Evolutionary conservation across 2,113 vertebrate genomes (phyloP).

Genomic region (Tympanuchus pallidicinctus): DNA sequence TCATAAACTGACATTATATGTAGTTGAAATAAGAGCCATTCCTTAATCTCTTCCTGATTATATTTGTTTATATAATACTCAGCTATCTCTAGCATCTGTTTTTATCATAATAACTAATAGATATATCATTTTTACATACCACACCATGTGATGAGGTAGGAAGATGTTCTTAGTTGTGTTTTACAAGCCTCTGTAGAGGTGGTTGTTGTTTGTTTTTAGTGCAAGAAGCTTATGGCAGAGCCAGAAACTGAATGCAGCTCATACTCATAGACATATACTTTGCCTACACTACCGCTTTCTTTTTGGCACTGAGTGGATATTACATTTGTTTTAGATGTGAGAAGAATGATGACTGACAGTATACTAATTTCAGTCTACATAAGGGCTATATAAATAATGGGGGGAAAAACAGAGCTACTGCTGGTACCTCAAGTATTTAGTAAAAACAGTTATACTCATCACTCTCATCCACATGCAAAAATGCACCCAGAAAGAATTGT

Average conservation of each 20-base stretch:
- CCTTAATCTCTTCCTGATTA: not conserved
- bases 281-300: not conserved
- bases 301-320: not conserved
- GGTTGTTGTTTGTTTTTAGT: not conserved
- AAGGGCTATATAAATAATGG: not conserved
- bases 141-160: not conserved
- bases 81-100: not conserved
- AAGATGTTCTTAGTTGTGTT: not conserved
- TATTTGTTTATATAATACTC: not conserved
- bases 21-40: not conserved
- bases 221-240: not conserved
- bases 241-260: not conserved
- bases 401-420: not conserved
- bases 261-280: not conserved
- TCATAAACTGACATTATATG: not conserved
- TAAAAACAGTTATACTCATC: not conserved
- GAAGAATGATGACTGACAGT: not conserved
- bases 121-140: not conserved
- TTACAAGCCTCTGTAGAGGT: not conserved
- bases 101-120: not conserved
- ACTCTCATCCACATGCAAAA: not conserved
- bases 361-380: not conserved
- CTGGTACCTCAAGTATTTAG: not conserved
- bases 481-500: not conserved
- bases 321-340: not conserved